phyloP scores from a whole-genome alignment of 2,888 invertebrate genomes.

The Drosophila parthenogenetica region DNA sequence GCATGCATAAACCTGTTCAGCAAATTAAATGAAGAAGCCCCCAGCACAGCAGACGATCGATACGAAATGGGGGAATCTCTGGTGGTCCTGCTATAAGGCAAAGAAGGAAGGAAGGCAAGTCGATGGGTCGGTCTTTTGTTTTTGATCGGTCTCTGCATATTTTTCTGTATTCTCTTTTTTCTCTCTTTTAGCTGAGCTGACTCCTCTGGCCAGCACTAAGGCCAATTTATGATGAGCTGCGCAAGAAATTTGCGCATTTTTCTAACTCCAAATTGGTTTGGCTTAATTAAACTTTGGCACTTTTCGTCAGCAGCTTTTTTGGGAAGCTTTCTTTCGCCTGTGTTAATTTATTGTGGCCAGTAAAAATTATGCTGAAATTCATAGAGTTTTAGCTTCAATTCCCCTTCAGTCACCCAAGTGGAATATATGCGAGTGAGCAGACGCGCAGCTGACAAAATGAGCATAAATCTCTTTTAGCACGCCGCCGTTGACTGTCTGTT shows the following conservation, averaged over 20 bases:
- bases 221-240: constrained; percentile 71
- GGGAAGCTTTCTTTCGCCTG: constrained; percentile 24
- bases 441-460: constrained; percentile 73
- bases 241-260: constrained; percentile 25
- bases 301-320: constrained; percentile 60
- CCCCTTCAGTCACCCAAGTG: constrained; percentile 1
- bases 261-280: constrained; percentile 18
- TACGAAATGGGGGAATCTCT: constrained; percentile 48
- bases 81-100: constrained; percentile 71
- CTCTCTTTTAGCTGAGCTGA: constrained; percentile 2
- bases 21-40: constrained; percentile 62
- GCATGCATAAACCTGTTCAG: constrained; percentile 46
- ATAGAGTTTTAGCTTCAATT: constrained; percentile 45
- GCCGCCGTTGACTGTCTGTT: constrained; percentile 77
- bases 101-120: constrained; percentile 15
- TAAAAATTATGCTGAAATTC: constrained; percentile 71
- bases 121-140: constrained; percentile 67
- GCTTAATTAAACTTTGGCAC: constrained; percentile 77
- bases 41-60: constrained; percentile 28
- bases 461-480: constrained; percentile 80
- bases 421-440: constrained; percentile 51
- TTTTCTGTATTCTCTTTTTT: not conserved
- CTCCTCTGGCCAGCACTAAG: constrained; percentile 49
- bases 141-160: constrained; percentile 66
- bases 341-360: constrained; percentile 62